Evolutionary conservation across 2,113 vertebrate species (phyloP).

Genomic region (Neolamprologus ventralis): DNA sequence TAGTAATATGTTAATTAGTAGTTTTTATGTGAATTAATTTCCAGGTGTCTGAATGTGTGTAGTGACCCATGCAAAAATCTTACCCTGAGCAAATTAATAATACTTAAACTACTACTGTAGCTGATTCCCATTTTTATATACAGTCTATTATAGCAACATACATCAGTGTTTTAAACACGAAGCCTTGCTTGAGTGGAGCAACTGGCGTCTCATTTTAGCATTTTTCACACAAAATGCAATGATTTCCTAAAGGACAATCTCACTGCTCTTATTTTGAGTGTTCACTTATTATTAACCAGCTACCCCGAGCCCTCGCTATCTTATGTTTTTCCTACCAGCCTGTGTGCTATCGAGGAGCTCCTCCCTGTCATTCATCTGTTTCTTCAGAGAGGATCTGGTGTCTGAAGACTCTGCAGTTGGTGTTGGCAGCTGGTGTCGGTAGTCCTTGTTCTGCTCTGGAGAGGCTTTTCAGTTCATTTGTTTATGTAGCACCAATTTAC

Average conservation of each 20-base stretch:
- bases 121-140: neutral
- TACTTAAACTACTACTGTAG: neutral
- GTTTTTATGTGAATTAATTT: neutral
- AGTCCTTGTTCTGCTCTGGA: neutral
- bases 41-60: neutral
- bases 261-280: neutral
- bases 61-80: neutral
- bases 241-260: neutral
- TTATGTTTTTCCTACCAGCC: neutral
- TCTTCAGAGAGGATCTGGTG: neutral
- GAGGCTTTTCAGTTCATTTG: neutral
- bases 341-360: neutral
- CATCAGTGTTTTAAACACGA: neutral
- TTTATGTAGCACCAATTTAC: neutral
- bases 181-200: neutral
- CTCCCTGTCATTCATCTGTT: neutral
- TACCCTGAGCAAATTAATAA: neutral
- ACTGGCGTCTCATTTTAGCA: neutral
- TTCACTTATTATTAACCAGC: neutral
- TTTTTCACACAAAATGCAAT: neutral
- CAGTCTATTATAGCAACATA: neutral
- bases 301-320: neutral
- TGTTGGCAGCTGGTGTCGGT: neutral
- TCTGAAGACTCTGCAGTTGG: neutral
- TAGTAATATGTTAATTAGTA: neutral